Percentiles rank a stretch among this genome's conserved stretches.
Evolutionary conservation across 2,113 vertebrate species (phyloP).

Genomic region (Indicator maculatus): DNA sequence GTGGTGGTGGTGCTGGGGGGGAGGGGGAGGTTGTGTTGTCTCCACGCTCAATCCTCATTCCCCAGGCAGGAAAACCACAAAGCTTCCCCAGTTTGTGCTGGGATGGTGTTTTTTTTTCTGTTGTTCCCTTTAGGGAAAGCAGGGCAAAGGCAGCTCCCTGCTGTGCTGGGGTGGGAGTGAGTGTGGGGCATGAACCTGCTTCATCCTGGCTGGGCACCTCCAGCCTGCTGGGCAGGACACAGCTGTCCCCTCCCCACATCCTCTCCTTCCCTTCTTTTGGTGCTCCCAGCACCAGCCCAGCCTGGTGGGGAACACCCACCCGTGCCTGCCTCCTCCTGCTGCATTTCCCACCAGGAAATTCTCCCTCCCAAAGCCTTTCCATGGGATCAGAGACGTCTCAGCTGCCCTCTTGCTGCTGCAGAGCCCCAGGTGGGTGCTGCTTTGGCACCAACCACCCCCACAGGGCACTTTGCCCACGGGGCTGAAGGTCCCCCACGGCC

Average conservation of each 20-base stretch:
- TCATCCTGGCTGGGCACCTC: not conserved
- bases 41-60: not conserved
- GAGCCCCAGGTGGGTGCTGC: not conserved
- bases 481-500: not conserved
- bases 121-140: not conserved
- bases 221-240: accelerated
- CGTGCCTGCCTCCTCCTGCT: not conserved
- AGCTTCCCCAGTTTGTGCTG: not conserved
- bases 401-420: not conserved
- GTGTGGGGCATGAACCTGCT: accelerated
- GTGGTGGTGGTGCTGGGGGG: not conserved
- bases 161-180: not conserved
- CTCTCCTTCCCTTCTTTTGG: too few relatives aligned
- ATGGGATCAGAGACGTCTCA: not conserved
- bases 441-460: not conserved
- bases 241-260: not conserved
- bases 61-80: accelerated
- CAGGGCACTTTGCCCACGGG: not conserved
- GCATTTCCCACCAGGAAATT: not conserved
- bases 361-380: not conserved
- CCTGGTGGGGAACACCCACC: not conserved
- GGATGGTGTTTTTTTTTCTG: too few relatives aligned
- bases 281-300: not conserved
- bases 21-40: not conserved
- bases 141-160: not conserved